Evolutionary conservation across 2,888 invertebrate species (phyloP).

Genomic region (Melinopterus prodromus): DNA sequence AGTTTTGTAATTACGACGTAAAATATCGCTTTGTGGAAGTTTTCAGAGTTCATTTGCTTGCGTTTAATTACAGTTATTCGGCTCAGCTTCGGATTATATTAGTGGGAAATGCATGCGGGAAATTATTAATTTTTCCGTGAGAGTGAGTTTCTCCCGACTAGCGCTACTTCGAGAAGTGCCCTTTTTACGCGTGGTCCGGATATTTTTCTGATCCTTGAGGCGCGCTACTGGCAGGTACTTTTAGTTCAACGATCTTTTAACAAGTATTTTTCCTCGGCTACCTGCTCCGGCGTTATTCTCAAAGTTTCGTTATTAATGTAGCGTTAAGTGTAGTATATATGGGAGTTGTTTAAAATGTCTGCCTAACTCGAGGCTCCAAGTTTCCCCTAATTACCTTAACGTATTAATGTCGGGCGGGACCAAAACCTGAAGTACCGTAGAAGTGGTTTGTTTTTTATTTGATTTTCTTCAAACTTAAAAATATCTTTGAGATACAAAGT

Average conservation of each 20-base stretch:
- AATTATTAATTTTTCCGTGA: slow-evolving; percentile 12
- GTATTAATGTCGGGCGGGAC: not conserved
- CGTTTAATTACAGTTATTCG: slow-evolving; percentile 24
- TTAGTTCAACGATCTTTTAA: not conserved
- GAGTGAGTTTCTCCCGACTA: not conserved
- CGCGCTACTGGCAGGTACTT: not conserved
- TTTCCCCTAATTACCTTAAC: not conserved
- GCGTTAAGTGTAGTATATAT: slow-evolving; percentile 4
- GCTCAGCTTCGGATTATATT: slow-evolving; percentile 10
- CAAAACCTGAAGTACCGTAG: not conserved
- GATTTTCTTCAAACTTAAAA: not conserved
- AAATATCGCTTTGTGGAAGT: slow-evolving; percentile 26
- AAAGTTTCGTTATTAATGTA: slow-evolving; percentile 4
- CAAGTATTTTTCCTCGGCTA: not conserved
- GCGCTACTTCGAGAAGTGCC: not conserved
- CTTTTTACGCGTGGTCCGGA: not conserved
- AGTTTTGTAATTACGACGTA: slow-evolving; percentile 24
- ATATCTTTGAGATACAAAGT: not conserved
- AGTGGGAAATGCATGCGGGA: slow-evolving; percentile 8
- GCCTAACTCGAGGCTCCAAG: not conserved
- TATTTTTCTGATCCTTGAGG: not conserved
- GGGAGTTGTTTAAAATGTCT: not conserved
- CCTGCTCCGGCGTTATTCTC: not conserved
- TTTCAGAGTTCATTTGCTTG: slow-evolving; percentile 24
- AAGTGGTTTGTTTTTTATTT: not conserved